Conservation (phyloP, 2,797 vertebrate species). For the Corythornis leucogaster region DNA sequence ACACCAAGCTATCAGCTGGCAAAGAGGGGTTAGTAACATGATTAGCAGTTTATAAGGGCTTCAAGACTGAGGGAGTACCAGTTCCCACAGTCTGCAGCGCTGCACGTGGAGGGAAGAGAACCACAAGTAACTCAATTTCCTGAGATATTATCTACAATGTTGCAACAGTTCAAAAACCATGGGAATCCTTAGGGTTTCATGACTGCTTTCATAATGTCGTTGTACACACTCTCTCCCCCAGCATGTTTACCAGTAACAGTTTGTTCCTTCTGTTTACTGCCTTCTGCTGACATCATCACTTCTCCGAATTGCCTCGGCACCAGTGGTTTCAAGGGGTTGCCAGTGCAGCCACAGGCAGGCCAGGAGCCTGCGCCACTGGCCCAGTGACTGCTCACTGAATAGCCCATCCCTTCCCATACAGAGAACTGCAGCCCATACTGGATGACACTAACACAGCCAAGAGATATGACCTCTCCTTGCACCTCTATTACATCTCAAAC, state of each 20-base stretch:
- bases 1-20: background rate
- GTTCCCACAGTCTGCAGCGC: background rate
- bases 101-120: background rate
- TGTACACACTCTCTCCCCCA: background rate
- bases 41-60: background rate
- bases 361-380: background rate
- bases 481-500: background rate
- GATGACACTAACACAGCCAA: background rate
- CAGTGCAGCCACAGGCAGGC: background rate
- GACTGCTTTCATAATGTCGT: background rate
- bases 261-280: background rate
- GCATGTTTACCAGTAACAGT: background rate
- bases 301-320: background rate
- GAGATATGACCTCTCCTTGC: background rate
- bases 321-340: background rate
- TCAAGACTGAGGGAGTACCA: rapidly evolving
- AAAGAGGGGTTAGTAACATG: background rate
- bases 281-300: background rate
- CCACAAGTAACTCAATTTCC: background rate
- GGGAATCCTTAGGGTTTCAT: background rate
- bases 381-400: background rate
- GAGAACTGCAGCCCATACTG: background rate
- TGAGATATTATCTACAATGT: background rate
- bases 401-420: background rate
- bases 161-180: background rate